Percentiles rank a stretch among this genome's conserved stretches.
These are phyloP conservation scores for Sinocyclocheilus anophthalmus DNA, from an alignment of 2,113 vertebrate species.

Conservation along the genomic window DNA sequence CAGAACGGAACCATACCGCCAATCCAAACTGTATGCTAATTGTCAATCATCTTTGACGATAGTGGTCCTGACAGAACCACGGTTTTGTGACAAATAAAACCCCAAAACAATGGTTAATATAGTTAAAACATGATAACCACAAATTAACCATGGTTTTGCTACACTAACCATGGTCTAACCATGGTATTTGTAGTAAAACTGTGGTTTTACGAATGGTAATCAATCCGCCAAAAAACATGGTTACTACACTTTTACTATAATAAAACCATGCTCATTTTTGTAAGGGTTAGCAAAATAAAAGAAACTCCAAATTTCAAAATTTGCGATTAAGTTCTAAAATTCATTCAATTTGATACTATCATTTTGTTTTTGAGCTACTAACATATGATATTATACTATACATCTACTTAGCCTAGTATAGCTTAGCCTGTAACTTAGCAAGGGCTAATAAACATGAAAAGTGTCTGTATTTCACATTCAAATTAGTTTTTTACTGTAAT, in stretches of 20 bases:
- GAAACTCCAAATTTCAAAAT: not conserved
- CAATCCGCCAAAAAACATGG: no score
- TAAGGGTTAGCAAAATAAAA: not conserved
- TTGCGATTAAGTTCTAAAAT: not conserved
- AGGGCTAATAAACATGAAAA: not conserved
- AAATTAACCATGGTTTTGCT: no score
- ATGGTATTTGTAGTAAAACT: no score
- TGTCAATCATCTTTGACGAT: no score
- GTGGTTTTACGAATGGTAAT: no score
- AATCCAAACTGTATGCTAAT: no score
- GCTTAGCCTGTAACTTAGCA: not conserved
- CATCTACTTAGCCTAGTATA: not conserved
- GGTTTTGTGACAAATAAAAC: not conserved
- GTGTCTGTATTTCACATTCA: not conserved
- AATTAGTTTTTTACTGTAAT: not conserved
- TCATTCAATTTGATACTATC: not conserved
- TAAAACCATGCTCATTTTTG: not conserved
- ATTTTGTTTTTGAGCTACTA: not conserved
- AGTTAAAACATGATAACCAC: no score
- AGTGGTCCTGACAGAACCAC: not conserved
- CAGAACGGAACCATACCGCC: no score
- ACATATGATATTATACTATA: not conserved
- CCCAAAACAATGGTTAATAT: no score
- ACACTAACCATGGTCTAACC: no score
- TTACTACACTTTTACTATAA: no score